These are phyloP conservation scores for Leptinotarsa texana DNA, from an alignment of 1,140 invertebrate species.

Conservation along the genomic window DNA sequence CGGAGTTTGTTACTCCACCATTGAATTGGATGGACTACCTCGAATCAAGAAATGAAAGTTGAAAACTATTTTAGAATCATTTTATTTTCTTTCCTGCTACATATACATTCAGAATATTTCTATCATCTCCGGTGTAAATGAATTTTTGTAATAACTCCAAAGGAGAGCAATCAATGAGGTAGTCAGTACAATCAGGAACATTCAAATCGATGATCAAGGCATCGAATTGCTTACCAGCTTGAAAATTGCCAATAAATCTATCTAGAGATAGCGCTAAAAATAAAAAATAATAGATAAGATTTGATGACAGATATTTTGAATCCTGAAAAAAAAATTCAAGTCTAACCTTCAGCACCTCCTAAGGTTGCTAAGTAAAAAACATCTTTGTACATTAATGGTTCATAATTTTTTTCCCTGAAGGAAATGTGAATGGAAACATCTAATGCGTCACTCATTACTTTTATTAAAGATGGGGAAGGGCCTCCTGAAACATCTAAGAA, in stretches of 20 bases:
- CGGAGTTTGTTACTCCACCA: too few relatives aligned
- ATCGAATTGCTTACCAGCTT: slow-evolving; percentile 83
- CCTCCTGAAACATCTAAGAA: slow-evolving; percentile 80
- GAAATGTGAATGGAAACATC: slow-evolving; percentile 72
- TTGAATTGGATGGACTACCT: too few relatives aligned
- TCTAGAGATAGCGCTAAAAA: slow-evolving; percentile 73
- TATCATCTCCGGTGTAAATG: slow-evolving; percentile 80
- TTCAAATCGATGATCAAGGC: slow-evolving; percentile 71
- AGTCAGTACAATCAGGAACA: slow-evolving; percentile 46
- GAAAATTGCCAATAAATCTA: slow-evolving; percentile 77
- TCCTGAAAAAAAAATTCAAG: too few relatives aligned
- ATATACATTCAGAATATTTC: slow-evolving; percentile 79
- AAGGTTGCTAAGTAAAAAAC: slow-evolving; percentile 84
- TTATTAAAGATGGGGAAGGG: slow-evolving; percentile 73
- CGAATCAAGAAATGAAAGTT: background rate
- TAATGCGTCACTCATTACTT: slow-evolving; percentile 73
- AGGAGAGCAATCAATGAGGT: slow-evolving; percentile 55
- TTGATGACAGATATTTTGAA: background rate
- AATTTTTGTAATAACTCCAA: slow-evolving; percentile 78
- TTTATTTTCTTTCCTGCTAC: slow-evolving; percentile 71
- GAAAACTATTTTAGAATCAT: slow-evolving; percentile 39
- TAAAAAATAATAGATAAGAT: slow-evolving; percentile 4
- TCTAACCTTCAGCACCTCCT: slow-evolving; percentile 77
- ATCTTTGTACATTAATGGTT: slow-evolving; percentile 72
- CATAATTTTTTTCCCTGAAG: slow-evolving; percentile 58